Evolutionary conservation across 2,888 invertebrate genomes (phyloP), one percentile per base, ranked within the genome.

Genomic region (Masnerella sp.): DNA sequence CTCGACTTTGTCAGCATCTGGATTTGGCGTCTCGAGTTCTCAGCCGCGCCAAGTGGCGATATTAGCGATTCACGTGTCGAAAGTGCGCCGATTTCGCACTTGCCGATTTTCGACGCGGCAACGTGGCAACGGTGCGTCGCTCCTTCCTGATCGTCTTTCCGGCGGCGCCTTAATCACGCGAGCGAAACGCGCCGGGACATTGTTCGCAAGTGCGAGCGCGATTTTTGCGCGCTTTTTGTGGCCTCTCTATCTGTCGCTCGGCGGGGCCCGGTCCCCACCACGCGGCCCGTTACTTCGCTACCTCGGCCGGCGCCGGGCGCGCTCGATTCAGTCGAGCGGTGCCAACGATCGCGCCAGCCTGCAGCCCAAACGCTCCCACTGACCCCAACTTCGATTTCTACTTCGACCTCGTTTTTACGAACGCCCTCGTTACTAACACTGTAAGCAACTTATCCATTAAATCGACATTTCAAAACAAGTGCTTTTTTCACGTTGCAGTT

Each of bases 261-360:
- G 65, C 2, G n/a, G 59, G 67, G 22, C 25, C 62, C 56, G 58
- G 15, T 56, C 64, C 61, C 54, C 56, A 74, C 62, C 52, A 62
- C 36, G 36, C 56, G 54, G n/a, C 52, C 69, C 75, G 68, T 78
- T 67, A 65, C 78, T 80, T 79, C 70, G 74, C 75, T 75, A 77
- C 81, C 79, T 79, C 76, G 77, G 78, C 75, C 43, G 43, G 42
- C 49, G 54, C 40, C 51, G 78, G 78, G 74, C 77, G 77, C 79
- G 81, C 80, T 80, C 79, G 83, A 82, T 80, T 85, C 85, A 86
- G 85, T 85, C 82, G 83, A 79, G 80, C 78, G 71, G 72, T 74
- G 70, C 62, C 68, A 61, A 73, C 65, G 71, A 74, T 59, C 75
- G 67, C 72, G 69, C 64, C n/a, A n/a, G n/a, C n/a, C n/a, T n/a